phyloP scores from a whole-genome alignment of 2,797 vertebrate species.

The Cuniculus paca region DNA sequence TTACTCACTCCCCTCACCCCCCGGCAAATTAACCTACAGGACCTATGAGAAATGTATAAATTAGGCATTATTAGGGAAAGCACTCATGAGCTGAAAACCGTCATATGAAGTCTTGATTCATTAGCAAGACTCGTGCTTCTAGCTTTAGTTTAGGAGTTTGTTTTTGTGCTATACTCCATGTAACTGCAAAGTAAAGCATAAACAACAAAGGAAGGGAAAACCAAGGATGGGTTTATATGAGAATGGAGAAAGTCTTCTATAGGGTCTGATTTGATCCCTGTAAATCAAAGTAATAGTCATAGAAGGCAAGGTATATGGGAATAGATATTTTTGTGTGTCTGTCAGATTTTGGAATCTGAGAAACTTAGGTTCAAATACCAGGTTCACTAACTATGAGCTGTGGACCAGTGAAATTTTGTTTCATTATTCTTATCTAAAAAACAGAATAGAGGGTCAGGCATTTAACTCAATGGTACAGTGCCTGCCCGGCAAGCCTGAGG shows the following conservation, averaged over 20 bases:
- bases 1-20: not conserved
- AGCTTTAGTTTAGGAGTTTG: not conserved
- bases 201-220: not conserved
- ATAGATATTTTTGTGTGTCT: not conserved
- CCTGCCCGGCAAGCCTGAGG: no score
- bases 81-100: slow-evolving; percentile 57
- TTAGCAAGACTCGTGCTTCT: not conserved
- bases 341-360: not conserved
- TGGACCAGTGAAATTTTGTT: not conserved
- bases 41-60: slow-evolving; percentile 73
- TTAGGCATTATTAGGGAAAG: slow-evolving; percentile 78
- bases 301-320: not conserved
- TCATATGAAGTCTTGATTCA: slow-evolving; percentile 52
- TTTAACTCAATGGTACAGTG: no score
- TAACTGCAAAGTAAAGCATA: not conserved
- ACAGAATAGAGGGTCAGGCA: not conserved
- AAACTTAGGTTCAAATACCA: not conserved
- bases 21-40: slow-evolving; percentile 76
- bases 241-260: not conserved
- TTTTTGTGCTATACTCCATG: not conserved
- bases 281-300: not conserved
- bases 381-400: not conserved
- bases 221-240: not conserved
- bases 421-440: not conserved
- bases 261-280: rapidly evolving